Conservation (phyloP, 2,113 vertebrate species). For the Chloropsis hardwickii region DNA sequence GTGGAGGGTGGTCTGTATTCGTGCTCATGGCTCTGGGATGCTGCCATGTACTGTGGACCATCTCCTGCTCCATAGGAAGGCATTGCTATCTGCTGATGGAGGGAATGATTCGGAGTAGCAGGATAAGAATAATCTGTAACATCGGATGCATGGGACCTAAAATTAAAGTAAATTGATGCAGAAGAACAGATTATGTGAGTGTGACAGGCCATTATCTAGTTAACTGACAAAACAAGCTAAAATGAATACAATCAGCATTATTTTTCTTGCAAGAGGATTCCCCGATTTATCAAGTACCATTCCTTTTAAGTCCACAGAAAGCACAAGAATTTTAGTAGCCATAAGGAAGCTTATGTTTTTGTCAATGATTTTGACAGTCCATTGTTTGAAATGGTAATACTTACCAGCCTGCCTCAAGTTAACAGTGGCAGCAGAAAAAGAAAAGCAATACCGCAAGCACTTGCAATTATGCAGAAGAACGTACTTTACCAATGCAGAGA, state of each 20-base stretch:
- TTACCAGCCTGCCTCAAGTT: background rate
- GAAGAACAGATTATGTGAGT: background rate
- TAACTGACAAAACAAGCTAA: background rate
- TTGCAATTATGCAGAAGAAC: background rate
- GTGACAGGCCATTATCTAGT: background rate
- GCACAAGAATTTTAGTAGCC: background rate
- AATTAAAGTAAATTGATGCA: slow-evolving; percentile 27
- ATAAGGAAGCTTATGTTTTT: background rate
- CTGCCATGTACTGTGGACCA: slow-evolving; percentile 61
- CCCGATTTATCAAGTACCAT: background rate
- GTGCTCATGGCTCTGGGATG: slow-evolving; percentile 77
- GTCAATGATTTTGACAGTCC: background rate
- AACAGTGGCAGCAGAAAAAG: slow-evolving; percentile 8
- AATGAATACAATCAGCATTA: background rate
- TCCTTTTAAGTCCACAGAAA: background rate
- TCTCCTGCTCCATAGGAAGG: slow-evolving; percentile 72
- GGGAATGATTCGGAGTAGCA: slow-evolving; percentile 88
- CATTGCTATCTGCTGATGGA: slow-evolving; percentile 80
- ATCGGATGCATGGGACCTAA: slow-evolving; percentile 86
- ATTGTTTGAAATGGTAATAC: background rate
- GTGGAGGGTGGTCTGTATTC: slow-evolving; percentile 83
- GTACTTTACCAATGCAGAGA: background rate
- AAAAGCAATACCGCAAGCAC: slow-evolving; percentile 9
- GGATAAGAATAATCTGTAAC: slow-evolving; percentile 87
- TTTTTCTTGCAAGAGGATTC: background rate